Conservation (phyloP, 1,140 invertebrate genomes). For the Aphidius gifuensis region DNA sequence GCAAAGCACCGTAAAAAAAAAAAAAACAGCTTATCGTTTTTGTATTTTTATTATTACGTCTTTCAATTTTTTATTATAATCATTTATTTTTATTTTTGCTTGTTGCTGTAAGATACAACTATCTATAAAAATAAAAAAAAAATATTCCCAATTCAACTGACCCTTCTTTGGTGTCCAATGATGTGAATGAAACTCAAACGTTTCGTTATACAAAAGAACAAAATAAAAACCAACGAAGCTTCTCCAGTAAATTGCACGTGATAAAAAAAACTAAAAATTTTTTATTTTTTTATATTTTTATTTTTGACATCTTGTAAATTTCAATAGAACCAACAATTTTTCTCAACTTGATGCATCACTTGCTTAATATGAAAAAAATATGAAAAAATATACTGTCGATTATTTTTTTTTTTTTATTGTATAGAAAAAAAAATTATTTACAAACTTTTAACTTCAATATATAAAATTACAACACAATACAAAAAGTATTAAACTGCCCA, state of each 20-base stretch:
- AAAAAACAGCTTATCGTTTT: no score
- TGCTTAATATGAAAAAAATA: no score
- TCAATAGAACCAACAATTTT: constrained; percentile 5
- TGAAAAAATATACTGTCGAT: no score
- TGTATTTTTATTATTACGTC: no score
- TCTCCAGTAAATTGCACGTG: constrained; percentile 11
- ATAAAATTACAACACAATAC: no score
- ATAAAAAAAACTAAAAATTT: background rate
- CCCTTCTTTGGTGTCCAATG: constrained; percentile 11
- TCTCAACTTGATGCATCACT: background rate
- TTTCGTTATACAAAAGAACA: background rate
- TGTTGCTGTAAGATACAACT: background rate
- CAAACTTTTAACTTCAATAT: no score
- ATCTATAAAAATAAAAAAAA: background rate
- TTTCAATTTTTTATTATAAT: no score
- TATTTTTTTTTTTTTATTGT: no score
- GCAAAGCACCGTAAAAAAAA: background rate
- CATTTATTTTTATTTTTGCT: background rate
- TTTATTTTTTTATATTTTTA: background rate
- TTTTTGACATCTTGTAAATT: constrained; percentile 17
- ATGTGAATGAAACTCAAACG: constrained; percentile 5
- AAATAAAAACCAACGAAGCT: background rate
- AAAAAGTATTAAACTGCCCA: no score
- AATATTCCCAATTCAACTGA: constrained; percentile 5
- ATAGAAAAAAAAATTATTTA: no score